Base-by-base conservation (phyloP, 2,797 vertebrate species). In the Cryptoblepharus egeriae region DNA sequence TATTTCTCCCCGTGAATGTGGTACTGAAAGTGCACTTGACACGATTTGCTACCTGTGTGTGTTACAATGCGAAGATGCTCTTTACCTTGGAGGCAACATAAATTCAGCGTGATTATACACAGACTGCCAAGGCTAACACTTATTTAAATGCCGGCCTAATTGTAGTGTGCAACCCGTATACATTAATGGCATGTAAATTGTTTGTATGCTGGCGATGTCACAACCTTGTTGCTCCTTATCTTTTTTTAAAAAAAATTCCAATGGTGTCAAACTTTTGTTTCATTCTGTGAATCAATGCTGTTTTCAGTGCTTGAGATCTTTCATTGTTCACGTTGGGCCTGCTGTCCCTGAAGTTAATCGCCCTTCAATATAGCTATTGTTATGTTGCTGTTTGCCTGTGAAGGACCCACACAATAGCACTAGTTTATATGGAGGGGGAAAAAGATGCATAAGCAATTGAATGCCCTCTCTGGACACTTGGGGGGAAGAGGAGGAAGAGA, bases 341-440 rank as follows among this genome's bases (percentile, higher is more conserved):
- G 30, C 91, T 84, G 88, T 91, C 92, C 78, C 91, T 89, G 88
- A 88, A 92, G 90, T 93, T 93, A 93, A 93, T 92, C 73, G 82
- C 87, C 90, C 90, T 93, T 91, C 90, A 92, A 88, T 91, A 91
- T 91, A 91, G 85, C 75, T 92, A 93, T 92, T 94, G 87, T 88
- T 91, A 86, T 88, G 63, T 87, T 80, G 71, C 85, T 89, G 85
- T 85, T 79, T 91, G 89, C 91, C 87, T 89, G 84, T 91, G 92
- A 89, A 91, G 78, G 69, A 83, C 80, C 77, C 24, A 60, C 69
- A 90, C 90, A 90, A 86, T 35, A 11, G 45, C 84, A 81, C 81
- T 88, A 89, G 26, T 90, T 91, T 87, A 69, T 81, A 80, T 81
- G 55, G 67, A 63, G 32, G 60, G 89, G 87, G 88, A 84, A 87